phyloP scores from a whole-genome alignment of 2,797 vertebrate species.

The Malurus leucopterus region DNA sequence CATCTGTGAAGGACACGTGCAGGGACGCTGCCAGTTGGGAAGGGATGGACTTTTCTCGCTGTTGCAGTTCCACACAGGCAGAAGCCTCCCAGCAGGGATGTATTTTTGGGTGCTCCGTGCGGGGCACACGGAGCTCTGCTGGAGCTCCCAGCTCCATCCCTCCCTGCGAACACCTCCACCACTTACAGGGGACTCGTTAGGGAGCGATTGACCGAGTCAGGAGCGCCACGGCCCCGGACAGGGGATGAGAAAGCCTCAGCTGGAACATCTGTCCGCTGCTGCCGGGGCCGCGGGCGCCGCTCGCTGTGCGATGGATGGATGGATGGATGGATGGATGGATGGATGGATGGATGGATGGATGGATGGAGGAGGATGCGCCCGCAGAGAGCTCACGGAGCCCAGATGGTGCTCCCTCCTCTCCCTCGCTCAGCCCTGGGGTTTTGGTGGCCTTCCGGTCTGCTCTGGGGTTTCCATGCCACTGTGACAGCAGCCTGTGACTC shows the following conservation, averaged over 20 bases:
- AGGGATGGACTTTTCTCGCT: background rate
- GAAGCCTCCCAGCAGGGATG: background rate
- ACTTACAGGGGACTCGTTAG: background rate
- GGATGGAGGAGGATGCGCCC: background rate
- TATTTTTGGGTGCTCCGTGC: background rate
- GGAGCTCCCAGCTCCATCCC: background rate
- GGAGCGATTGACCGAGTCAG: background rate
- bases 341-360: background rate
- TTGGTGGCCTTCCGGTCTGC: accelerated
- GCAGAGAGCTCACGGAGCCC: background rate
- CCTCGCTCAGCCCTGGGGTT: background rate
- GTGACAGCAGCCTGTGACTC: background rate
- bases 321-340: too few species aligned
- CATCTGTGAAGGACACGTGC: background rate
- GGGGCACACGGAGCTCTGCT: accelerated
- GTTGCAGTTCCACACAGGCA: background rate
- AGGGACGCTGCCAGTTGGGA: background rate
- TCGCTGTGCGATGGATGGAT: background rate
- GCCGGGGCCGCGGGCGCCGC: background rate
- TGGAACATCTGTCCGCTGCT: background rate
- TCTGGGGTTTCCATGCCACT: background rate
- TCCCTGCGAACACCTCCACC: background rate
- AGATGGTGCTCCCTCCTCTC: background rate
- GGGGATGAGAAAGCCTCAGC: background rate
- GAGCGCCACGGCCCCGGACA: background rate